Percentiles rank a stretch among this genome's conserved stretches.
Evolutionary conservation across 2,888 invertebrate species (phyloP).

Genomic region (Dichetophora obliterata): DNA sequence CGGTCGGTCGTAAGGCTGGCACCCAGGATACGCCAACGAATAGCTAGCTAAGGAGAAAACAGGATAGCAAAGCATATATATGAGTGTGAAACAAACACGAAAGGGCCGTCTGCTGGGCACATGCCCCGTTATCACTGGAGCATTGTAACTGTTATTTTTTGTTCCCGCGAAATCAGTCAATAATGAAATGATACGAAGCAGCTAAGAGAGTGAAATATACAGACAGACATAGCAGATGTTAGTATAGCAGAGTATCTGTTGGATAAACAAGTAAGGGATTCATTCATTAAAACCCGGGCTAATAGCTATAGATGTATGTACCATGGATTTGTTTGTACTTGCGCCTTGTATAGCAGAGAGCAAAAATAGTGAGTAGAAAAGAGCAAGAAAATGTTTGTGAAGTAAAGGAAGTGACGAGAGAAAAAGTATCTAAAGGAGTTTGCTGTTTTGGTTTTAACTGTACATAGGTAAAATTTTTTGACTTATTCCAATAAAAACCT

Average conservation of each 20-base stretch:
- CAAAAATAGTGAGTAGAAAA: too few species aligned
- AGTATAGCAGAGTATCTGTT: too few species aligned
- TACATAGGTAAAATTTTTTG: too few species aligned
- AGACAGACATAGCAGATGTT: background rate
- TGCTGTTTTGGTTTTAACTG: too few species aligned
- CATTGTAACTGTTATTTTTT: background rate
- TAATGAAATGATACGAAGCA: background rate
- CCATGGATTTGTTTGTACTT: constrained; percentile 45
- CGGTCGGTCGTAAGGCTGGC: background rate
- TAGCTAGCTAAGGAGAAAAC: background rate
- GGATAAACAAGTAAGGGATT: constrained; percentile 4
- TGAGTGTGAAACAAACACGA: background rate
- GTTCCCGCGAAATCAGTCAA: background rate
- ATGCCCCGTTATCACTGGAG: background rate
- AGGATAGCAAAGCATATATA: background rate
- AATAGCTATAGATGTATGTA: too few species aligned
- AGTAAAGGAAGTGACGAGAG: too few species aligned
- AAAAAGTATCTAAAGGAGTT: too few species aligned
- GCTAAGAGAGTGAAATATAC: background rate
- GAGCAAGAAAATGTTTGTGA: too few species aligned
- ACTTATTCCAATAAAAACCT: too few species aligned
- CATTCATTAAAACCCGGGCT: constrained; percentile 40
- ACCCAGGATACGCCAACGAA: too few species aligned
- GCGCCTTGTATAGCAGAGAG: constrained; percentile 32
- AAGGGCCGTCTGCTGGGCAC: background rate